Evolutionary conservation across 2,113 vertebrate species (phyloP).

Genomic region (Amphiprion percula): DNA sequence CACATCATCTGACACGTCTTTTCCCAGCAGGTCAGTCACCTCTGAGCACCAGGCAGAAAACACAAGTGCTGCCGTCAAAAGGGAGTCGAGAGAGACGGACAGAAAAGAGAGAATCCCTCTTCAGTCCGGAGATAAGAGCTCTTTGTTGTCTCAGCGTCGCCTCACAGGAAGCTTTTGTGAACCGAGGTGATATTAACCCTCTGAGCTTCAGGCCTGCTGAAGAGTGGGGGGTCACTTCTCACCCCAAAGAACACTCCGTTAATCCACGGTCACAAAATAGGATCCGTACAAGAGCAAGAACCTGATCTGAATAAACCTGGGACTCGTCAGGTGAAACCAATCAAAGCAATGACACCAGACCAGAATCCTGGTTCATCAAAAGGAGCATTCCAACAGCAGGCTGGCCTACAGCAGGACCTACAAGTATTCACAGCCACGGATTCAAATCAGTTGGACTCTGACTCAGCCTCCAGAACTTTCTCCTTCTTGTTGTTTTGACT

Average conservation of each 20-base stretch:
- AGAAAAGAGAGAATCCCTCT: conserved; percentile 14
- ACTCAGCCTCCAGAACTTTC: too few species aligned
- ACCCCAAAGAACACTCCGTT: neutral
- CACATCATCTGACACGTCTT: conserved; percentile 13
- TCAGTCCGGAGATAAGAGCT: conserved; percentile 23
- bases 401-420: too few species aligned
- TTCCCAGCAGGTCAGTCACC: conserved; percentile 30
- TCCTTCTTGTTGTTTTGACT: too few species aligned
- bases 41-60: conserved; percentile 7
- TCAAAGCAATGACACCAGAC: too few species aligned
- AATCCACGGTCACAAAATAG: too few species aligned
- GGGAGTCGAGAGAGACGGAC: neutral
- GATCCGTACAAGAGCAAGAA: too few species aligned
- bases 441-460: too few species aligned
- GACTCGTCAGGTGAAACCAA: too few species aligned
- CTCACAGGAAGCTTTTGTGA: conserved; percentile 40
- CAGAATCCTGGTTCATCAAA: too few species aligned
- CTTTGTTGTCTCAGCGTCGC: conserved; percentile 25
- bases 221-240: neutral
- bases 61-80: conserved; percentile 4
- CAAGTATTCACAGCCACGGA: too few species aligned
- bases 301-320: too few species aligned
- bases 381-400: too few species aligned
- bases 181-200: conserved; percentile 19
- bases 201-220: accelerated